phyloP scores from a whole-genome alignment of 2,888 invertebrate genomes.

The Amblyjoppa fuscipennis region DNA sequence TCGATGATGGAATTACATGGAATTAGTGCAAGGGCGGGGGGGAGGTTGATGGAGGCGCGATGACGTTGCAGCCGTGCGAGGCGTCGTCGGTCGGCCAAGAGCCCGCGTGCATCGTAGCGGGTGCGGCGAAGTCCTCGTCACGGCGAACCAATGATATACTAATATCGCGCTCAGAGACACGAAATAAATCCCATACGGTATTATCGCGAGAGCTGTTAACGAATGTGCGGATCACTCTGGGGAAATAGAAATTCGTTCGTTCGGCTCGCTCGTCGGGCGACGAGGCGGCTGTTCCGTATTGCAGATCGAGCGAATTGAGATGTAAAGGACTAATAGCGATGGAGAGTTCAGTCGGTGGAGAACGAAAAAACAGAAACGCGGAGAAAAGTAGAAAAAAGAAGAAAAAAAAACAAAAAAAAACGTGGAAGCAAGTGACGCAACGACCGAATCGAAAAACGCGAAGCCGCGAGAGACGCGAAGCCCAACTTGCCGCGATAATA shows the following conservation, averaged over 20 bases:
- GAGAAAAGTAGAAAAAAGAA: neutral
- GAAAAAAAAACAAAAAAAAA: neutral
- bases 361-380: neutral
- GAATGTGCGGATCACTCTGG: conserved; percentile 21
- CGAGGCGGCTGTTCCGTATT: conserved; percentile 47
- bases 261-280: conserved; percentile 19
- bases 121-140: too few relatives aligned
- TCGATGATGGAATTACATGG: conserved; percentile 43
- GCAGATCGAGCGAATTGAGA: conserved; percentile 55
- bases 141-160: too few relatives aligned
- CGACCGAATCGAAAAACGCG: conserved; percentile 46
- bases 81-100: neutral
- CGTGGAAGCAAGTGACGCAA: conserved; percentile 33
- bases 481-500: conserved; percentile 50
- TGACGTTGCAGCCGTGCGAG: conserved; percentile 43
- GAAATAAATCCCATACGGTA: neutral
- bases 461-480: conserved; percentile 42
- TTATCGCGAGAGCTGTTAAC: neutral
- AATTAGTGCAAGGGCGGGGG: conserved; percentile 50
- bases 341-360: neutral
- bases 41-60: conserved; percentile 25
- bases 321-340: conserved; percentile 42
- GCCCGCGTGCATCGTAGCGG: too few relatives aligned
- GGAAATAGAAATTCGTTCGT: conserved; percentile 35
- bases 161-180: neutral